These are phyloP conservation scores for Ypsolopha sequella DNA, from an alignment of 2,888 invertebrate species.

Conservation along the genomic window DNA sequence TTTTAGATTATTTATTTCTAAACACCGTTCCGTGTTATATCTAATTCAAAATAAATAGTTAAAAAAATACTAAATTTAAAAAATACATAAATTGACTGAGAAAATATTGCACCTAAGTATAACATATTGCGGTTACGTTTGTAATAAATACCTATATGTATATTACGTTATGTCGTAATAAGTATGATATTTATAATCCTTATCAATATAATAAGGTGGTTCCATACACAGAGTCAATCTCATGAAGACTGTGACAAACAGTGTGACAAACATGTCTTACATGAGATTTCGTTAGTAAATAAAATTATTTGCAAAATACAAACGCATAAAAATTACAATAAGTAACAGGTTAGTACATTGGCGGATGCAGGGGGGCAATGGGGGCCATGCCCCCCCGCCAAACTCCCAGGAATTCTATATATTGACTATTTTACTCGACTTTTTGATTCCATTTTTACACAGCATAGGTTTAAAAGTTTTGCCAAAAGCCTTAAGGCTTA, in stretches of 20 bases:
- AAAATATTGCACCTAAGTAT: conserved; percentile 40
- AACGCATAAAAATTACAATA: too few relatives aligned
- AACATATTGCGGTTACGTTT: conserved; percentile 38
- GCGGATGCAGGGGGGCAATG: too few relatives aligned
- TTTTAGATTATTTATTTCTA: conserved; percentile 1
- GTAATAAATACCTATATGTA: conserved; percentile 52
- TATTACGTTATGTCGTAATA: conserved; percentile 27
- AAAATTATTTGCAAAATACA: too few relatives aligned
- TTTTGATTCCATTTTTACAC: too few relatives aligned
- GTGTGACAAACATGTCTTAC: too few relatives aligned
- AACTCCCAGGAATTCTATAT: too few relatives aligned
- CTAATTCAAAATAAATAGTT: neutral
- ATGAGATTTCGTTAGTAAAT: too few relatives aligned
- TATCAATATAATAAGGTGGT: conserved; percentile 63
- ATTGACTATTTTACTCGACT: too few relatives aligned
- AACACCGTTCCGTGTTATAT: conserved; percentile 15
- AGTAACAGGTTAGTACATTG: too few relatives aligned
- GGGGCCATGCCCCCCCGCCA: too few relatives aligned
- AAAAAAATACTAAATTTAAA: conserved; percentile 3
- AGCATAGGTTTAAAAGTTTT: too few relatives aligned
- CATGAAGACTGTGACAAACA: neutral
- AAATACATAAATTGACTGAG: conserved; percentile 14
- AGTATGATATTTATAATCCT: conserved; percentile 23
- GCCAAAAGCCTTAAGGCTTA: too few relatives aligned
- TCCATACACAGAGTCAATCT: neutral